A percentile compares a stretch with the other conserved stretches of the same genome.
Evolutionary conservation across 2,113 vertebrate species (phyloP).

Genomic region (Engystomops pustulosus): DNA sequence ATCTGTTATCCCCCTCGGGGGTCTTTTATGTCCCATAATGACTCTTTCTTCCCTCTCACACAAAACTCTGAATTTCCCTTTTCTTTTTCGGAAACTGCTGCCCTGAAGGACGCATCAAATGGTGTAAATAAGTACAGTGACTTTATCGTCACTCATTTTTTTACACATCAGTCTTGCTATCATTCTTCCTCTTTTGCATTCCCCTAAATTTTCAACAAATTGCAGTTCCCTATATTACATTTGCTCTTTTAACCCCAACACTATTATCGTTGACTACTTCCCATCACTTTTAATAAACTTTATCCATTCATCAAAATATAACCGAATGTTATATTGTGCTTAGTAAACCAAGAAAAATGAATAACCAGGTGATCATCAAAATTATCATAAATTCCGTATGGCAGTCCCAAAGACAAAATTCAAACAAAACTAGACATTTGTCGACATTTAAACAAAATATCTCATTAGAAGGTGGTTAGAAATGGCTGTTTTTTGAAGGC

Average conservation of each 20-base stretch:
- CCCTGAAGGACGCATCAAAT: not conserved
- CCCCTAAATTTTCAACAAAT: not conserved
- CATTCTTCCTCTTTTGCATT: not conserved
- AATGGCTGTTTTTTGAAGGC: too few relatives aligned
- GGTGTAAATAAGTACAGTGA: not conserved
- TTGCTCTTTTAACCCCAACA: not conserved
- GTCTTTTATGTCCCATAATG: not conserved
- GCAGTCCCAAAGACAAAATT: too few relatives aligned
- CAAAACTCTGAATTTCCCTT: not conserved
- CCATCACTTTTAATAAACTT: not conserved
- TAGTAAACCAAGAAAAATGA: too few relatives aligned
- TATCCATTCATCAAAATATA: too few relatives aligned
- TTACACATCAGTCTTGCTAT: not conserved
- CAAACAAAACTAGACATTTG: too few relatives aligned
- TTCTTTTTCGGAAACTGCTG: not conserved
- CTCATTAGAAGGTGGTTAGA: too few relatives aligned
- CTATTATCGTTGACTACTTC: not conserved
- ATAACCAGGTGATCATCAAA: too few relatives aligned
- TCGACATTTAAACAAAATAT: too few relatives aligned
- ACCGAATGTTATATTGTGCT: too few relatives aligned
- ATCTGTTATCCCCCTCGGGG: not conserved
- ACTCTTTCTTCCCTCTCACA: not conserved
- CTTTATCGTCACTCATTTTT: not conserved
- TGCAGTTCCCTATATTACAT: not conserved
- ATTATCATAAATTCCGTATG: too few relatives aligned